A percentile compares a stretch with the other conserved stretches of the same genome.
phyloP scores from a whole-genome alignment of 2,797 vertebrate genomes.

The Triplophysa bombifrons region DNA sequence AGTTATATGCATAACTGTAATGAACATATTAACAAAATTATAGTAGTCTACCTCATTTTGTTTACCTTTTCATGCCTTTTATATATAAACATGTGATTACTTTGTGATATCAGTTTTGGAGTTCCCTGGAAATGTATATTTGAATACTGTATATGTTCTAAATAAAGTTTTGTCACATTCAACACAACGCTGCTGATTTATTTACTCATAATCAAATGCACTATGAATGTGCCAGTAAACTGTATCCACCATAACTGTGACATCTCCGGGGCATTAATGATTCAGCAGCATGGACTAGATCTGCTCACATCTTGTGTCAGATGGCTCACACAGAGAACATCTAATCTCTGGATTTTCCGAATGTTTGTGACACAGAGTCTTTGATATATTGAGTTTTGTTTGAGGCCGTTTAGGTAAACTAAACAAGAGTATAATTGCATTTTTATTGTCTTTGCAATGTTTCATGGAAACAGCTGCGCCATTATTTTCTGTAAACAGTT shows the following conservation, averaged over 20 bases:
- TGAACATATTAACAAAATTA: no score
- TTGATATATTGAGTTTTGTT: neutral
- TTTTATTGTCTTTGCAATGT: slow-evolving; percentile 6
- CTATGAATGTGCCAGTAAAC: neutral
- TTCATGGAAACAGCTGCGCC: neutral
- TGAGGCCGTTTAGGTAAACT: neutral
- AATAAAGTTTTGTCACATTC: neutral
- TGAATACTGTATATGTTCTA: neutral
- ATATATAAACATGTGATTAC: no score
- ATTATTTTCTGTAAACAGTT: neutral
- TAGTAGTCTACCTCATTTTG: no score
- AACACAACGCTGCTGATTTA: neutral
- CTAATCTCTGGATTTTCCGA: neutral
- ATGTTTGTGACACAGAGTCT: neutral
- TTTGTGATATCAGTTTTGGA: no score
- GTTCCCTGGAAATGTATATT: no score
- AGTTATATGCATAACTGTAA: no score
- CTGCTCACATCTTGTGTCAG: neutral
- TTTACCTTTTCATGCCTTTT: no score
- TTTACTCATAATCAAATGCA: neutral
- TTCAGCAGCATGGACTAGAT: neutral
- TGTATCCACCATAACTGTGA: neutral
- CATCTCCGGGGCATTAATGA: neutral
- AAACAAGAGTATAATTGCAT: neutral
- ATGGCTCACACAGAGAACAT: neutral